These are phyloP conservation scores for Cottus gobio DNA, from an alignment of 2,113 vertebrate species.

Conservation along the genomic window DNA sequence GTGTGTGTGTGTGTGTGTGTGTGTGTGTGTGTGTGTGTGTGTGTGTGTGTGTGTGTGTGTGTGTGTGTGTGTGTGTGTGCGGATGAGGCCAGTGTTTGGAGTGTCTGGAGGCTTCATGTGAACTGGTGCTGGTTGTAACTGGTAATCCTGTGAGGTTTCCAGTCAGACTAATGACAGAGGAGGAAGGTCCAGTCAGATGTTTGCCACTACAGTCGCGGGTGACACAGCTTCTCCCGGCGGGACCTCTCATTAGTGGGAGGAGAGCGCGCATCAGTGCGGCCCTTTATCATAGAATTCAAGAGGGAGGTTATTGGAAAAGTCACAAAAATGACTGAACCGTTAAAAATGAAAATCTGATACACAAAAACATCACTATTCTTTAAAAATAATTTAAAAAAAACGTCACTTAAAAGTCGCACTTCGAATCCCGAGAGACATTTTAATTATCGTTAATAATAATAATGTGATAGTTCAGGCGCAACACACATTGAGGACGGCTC, in stretches of 20 bases:
- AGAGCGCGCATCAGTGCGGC: background rate
- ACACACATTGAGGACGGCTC: background rate
- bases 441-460: background rate
- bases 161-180: constrained; percentile 39
- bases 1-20: background rate
- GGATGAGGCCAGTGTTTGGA: background rate
- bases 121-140: background rate
- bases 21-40: too few species aligned
- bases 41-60: background rate
- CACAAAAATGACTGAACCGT: too few species aligned
- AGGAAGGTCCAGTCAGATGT: constrained; percentile 8
- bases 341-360: background rate
- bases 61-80: constrained; percentile 1
- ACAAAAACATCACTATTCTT: background rate
- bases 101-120: background rate
- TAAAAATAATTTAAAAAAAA: background rate
- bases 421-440: background rate
- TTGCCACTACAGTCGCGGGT: background rate
- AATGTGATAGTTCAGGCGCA: background rate
- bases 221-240: background rate
- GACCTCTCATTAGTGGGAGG: background rate
- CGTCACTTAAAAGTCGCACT: background rate
- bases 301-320: background rate
- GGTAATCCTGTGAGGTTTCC: constrained; percentile 9
- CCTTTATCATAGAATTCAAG: background rate